Conservation (phyloP, 2,797 vertebrate genomes). For the Brachyrhaphis roseni region DNA sequence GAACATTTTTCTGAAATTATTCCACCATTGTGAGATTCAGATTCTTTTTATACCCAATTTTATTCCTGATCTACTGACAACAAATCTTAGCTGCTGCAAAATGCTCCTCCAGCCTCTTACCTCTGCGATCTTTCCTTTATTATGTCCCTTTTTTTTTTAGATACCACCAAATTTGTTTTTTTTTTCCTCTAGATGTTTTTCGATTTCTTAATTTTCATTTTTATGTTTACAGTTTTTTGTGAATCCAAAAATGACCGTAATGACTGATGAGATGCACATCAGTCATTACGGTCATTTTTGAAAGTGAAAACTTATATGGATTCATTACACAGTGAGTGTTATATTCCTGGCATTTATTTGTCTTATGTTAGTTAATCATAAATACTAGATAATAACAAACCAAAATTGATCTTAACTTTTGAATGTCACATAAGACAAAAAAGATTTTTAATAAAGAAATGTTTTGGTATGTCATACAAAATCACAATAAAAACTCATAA, state of each 20-base stretch:
- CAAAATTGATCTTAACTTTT: neutral
- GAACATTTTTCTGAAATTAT: neutral
- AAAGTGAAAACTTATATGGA: neutral
- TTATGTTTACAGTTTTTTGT: neutral
- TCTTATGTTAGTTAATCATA: neutral
- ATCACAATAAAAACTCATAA: neutral
- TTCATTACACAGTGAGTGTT: neutral
- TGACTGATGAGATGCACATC: too few species aligned
- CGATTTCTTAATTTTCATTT: neutral
- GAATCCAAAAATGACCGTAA: too few species aligned
- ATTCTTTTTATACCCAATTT: neutral
- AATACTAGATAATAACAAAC: neutral
- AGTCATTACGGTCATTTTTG: neutral
- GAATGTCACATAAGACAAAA: neutral
- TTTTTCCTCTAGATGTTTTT: neutral
- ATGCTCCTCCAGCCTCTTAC: neutral
- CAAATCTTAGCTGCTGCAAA: neutral
- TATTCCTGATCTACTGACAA: neutral
- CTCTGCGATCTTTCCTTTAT: neutral
- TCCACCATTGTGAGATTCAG: neutral
- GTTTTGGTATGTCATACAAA: neutral
- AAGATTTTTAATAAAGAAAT: neutral
- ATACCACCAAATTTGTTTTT: neutral
- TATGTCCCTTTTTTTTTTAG: neutral
- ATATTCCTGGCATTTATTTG: neutral